These are phyloP conservation scores for Odocoileus virginianus DNA, from an alignment of 2,113 vertebrate genomes.

Conservation along the genomic window DNA sequence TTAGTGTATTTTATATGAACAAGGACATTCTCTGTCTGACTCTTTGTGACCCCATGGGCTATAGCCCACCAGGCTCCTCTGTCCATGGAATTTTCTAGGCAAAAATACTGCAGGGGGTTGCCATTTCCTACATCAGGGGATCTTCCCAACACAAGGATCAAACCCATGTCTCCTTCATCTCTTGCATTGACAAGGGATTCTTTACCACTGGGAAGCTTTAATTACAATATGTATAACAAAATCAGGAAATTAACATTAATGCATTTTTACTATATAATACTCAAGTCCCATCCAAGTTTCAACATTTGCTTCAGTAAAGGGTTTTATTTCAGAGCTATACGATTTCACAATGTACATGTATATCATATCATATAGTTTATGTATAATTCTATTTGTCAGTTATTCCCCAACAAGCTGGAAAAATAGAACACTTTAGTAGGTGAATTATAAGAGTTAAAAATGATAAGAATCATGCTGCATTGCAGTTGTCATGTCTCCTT, in stretches of 20 bases:
- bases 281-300: background rate
- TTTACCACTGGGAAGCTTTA: background rate
- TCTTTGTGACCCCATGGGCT: background rate
- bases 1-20: background rate
- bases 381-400: background rate
- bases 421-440: background rate
- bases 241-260: background rate
- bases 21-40: background rate
- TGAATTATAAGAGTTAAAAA: background rate
- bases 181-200: background rate
- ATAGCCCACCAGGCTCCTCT: background rate
- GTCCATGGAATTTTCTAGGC: background rate
- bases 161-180: background rate
- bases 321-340: background rate
- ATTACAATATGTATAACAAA: background rate
- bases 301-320: background rate
- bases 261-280: background rate
- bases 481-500: background rate
- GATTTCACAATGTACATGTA: background rate
- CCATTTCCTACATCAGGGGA: background rate
- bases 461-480: background rate
- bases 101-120: background rate
- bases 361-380: background rate
- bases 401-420: background rate
- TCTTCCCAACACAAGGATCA: background rate